Conservation (phyloP, 2,888 invertebrate species). For the Neuroscelio doddi region DNA sequence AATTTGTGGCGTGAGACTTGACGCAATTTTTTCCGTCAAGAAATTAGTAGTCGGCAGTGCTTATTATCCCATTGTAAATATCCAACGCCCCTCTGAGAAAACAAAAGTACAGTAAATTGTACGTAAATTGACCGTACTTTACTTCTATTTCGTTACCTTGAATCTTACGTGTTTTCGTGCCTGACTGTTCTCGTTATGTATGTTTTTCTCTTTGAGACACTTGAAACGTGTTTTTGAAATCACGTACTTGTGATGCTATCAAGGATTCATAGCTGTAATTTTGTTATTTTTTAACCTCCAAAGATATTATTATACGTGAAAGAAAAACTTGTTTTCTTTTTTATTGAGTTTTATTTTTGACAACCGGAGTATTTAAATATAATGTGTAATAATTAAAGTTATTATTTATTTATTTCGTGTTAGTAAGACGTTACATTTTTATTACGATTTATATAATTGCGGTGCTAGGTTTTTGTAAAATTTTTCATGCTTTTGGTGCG, state of each 20-base stretch:
- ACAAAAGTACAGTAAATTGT: not conserved
- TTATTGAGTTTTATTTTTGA: too few relatives aligned
- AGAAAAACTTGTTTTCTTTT: too few relatives aligned
- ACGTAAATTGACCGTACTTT: slow-evolving; percentile 9
- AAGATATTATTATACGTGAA: too few relatives aligned
- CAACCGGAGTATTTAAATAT: too few relatives aligned
- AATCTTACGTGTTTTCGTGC: slow-evolving; percentile 4
- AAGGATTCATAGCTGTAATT: slow-evolving; percentile 10
- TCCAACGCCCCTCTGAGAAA: too few relatives aligned
- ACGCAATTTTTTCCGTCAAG: slow-evolving; percentile 2
- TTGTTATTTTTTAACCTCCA: slow-evolving; percentile 10
- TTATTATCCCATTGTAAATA: not conserved
- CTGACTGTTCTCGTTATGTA: slow-evolving; percentile 18
- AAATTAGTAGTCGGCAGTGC: not conserved
- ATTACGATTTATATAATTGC: too few relatives aligned
- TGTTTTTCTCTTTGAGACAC: slow-evolving; percentile 6
- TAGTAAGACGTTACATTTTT: too few relatives aligned
- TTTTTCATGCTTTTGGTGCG: too few relatives aligned
- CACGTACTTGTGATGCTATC: slow-evolving; percentile 18
- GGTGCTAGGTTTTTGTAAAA: too few relatives aligned
- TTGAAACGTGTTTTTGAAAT: slow-evolving; percentile 18
- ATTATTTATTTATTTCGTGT: too few relatives aligned
- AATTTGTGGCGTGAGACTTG: too few relatives aligned
- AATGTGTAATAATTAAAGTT: too few relatives aligned
- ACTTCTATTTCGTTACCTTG: slow-evolving; percentile 19